These are phyloP conservation scores for Patella pellucida DNA, from an alignment of 2,888 invertebrate species.

Conservation along the genomic window DNA sequence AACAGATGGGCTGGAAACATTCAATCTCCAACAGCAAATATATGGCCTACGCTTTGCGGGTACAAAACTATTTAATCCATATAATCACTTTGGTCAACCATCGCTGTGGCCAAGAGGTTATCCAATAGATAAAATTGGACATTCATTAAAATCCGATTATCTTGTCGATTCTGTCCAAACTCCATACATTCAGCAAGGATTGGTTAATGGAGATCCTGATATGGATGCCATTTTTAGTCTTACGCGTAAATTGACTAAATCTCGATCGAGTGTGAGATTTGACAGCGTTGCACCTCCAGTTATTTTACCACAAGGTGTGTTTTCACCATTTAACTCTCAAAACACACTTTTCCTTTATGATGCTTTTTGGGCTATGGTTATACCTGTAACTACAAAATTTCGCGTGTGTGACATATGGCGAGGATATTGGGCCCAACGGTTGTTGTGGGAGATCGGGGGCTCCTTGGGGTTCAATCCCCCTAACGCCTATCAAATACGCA, in stretches of 20 bases:
- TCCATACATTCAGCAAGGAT: constrained; percentile 54
- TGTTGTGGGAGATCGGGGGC: constrained; percentile 48
- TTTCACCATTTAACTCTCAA: constrained; percentile 55
- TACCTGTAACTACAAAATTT: constrained; percentile 48
- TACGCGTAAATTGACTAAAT: constrained; percentile 38
- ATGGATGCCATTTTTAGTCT: constrained; percentile 58
- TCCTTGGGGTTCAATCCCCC: constrained; percentile 48
- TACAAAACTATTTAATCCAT: constrained; percentile 10
- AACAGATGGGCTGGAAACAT: constrained; percentile 21
- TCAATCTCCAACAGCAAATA: constrained; percentile 8
- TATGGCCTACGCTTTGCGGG: constrained; percentile 20
- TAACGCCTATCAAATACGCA: constrained; percentile 42
- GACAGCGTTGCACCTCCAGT: constrained; percentile 47
- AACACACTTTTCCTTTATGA: constrained; percentile 52
- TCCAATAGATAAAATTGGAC: neutral
- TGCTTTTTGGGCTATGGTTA: constrained; percentile 55
- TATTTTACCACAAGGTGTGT: constrained; percentile 46
- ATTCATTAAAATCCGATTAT: constrained; percentile 21
- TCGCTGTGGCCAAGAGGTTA: neutral
- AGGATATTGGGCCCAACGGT: constrained; percentile 53
- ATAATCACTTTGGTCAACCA: neutral
- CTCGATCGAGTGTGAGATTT: constrained; percentile 43
- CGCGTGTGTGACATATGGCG: constrained; percentile 57
- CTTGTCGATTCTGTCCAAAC: constrained; percentile 26
- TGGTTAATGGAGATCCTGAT: constrained; percentile 60